Evolutionary conservation across 2,113 vertebrate genomes (phyloP).

Genomic region (Coracopsis vasa): DNA sequence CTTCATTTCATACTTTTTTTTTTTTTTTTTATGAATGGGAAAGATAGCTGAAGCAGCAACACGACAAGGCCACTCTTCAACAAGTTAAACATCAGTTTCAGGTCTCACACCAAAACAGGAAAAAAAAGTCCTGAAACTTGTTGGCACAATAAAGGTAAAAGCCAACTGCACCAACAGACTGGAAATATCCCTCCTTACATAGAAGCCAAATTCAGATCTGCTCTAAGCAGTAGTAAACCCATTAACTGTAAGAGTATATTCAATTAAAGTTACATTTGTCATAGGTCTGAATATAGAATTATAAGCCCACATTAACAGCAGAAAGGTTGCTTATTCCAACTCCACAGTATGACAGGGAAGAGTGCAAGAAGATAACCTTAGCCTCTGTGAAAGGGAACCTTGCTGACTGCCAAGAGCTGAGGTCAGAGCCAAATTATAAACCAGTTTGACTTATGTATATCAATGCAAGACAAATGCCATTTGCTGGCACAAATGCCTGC

Average conservation of each 20-base stretch:
- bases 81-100: background rate
- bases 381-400: background rate
- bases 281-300: background rate
- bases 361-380: background rate
- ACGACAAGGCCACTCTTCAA: background rate
- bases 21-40: background rate
- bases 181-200: background rate
- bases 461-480: background rate
- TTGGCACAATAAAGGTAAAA: background rate
- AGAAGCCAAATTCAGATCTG: background rate
- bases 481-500: background rate
- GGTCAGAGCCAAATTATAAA: constrained; percentile 16
- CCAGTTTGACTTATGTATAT: background rate
- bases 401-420: background rate
- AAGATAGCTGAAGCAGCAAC: background rate
- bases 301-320: background rate
- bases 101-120: background rate
- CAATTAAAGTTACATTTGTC: constrained; percentile 34
- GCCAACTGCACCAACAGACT: background rate
- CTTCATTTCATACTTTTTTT: background rate
- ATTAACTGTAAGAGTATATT: constrained; percentile 13
- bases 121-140: background rate
- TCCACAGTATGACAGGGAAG: background rate
- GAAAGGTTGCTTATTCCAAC: background rate
- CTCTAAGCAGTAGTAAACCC: background rate